phyloP scores from a whole-genome alignment of 2,888 invertebrate genomes.

The Spisula subtruncata region DNA sequence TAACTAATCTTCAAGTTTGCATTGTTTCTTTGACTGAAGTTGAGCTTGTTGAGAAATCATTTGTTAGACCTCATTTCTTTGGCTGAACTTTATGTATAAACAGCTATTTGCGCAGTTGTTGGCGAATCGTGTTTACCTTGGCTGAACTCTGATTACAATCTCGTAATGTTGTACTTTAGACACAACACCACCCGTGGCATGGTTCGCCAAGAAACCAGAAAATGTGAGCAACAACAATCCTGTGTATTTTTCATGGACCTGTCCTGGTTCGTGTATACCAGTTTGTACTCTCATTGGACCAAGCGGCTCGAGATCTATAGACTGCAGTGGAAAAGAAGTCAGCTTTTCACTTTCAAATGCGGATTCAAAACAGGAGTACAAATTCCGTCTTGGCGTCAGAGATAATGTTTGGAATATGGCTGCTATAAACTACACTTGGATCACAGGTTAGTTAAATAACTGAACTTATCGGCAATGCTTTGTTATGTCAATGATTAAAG shows the following conservation, averaged over 20 bases:
- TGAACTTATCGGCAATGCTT: background rate
- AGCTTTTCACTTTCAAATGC: background rate
- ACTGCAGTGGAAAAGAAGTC: background rate
- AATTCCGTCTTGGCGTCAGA: slow-evolving; percentile 17
- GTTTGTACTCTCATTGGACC: background rate
- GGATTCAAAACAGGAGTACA: slow-evolving; percentile 23
- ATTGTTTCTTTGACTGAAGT: no score
- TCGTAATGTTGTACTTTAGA: slow-evolving; percentile 36
- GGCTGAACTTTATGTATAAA: no score
- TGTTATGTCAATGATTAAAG: no score
- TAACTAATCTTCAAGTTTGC: no score
- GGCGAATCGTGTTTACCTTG: no score
- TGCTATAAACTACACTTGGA: slow-evolving; percentile 32
- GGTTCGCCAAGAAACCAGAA: slow-evolving; percentile 22
- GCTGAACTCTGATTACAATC: no score
- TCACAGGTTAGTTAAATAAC: slow-evolving; percentile 35
- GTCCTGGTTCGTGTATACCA: slow-evolving; percentile 25
- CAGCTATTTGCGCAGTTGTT: no score
- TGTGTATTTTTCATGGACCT: slow-evolving; percentile 24
- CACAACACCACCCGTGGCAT: slow-evolving; percentile 44
- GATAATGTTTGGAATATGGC: slow-evolving; percentile 41
- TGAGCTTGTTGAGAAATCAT: no score
- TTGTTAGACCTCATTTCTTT: no score
- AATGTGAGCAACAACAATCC: slow-evolving; percentile 22
- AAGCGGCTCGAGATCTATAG: background rate